These are phyloP conservation scores for Hedychridium roseum DNA, from an alignment of 2,888 invertebrate species.

Conservation along the genomic window DNA sequence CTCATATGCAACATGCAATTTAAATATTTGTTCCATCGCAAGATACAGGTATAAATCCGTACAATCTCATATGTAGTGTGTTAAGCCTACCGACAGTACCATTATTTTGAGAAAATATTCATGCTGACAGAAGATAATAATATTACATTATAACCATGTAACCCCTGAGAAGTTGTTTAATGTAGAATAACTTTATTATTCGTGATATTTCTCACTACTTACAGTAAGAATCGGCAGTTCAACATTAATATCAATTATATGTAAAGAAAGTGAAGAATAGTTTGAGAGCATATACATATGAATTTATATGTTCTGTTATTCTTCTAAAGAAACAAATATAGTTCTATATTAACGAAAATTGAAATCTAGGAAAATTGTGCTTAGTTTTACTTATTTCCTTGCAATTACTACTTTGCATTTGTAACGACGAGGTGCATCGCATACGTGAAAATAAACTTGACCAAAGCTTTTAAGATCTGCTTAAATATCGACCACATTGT, in stretches of 20 bases:
- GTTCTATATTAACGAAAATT: constrained; percentile 9
- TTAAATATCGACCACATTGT: constrained; percentile 14
- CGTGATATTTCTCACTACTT: constrained; percentile 1
- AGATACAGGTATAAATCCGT: too few species aligned
- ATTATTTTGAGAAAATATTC: background rate
- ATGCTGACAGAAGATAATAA: background rate
- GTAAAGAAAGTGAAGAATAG: background rate
- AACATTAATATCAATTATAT: constrained; percentile 1
- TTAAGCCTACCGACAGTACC: too few species aligned
- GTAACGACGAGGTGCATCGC: constrained; percentile 11
- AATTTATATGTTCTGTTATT: constrained; percentile 10
- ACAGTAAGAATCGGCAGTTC: constrained; percentile 4
- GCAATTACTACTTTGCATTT: constrained; percentile 15
- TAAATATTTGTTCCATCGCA: too few species aligned
- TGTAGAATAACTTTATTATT: constrained; percentile 4
- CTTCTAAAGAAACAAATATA: constrained; percentile 9
- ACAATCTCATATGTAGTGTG: too few species aligned
- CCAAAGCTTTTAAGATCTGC: constrained; percentile 18
- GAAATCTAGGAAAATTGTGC: constrained; percentile 2
- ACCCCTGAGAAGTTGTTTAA: background rate
- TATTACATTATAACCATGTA: background rate
- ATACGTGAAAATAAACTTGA: constrained; percentile 22
- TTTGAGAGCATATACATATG: constrained; percentile 10
- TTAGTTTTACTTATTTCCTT: constrained; percentile 9
- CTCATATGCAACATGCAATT: too few species aligned